Evolutionary conservation across 2,888 invertebrate genomes (phyloP).

Genomic region (Therioaphis trifolii): DNA sequence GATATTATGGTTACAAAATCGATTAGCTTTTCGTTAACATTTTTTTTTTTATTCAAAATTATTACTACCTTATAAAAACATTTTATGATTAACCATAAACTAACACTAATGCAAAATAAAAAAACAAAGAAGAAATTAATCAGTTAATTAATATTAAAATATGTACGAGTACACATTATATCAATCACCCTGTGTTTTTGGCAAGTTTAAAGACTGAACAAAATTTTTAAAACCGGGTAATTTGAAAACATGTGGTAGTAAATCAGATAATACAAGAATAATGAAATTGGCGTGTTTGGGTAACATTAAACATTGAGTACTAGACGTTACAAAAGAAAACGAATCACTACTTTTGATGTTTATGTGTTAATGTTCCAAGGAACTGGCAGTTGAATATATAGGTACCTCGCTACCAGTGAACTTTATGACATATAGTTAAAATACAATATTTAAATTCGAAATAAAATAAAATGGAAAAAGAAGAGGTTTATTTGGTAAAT

Average conservation of each 20-base stretch:
- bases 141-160: constrained; percentile 7
- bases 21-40: no score
- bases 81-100: not conserved
- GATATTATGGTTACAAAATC: no score
- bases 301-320: constrained; percentile 46
- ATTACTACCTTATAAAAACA: not conserved
- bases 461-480: constrained; percentile 17
- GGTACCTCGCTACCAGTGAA: not conserved
- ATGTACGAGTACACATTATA: not conserved
- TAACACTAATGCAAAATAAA: not conserved
- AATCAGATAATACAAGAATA: constrained; percentile 54
- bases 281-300: constrained; percentile 56
- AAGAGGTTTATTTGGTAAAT: constrained; percentile 36
- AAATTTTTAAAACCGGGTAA: constrained; percentile 16
- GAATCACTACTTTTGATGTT: constrained; percentile 50
- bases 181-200: constrained; percentile 19
- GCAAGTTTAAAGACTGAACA: not conserved
- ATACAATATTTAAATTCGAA: constrained; percentile 35
- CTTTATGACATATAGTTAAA: constrained; percentile 41
- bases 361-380: constrained; percentile 50
- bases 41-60: no score
- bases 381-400: constrained; percentile 17
- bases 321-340: constrained; percentile 35
- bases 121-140: not conserved
- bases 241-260: constrained; percentile 30